Conservation (phyloP, 2,888 invertebrate species). For the Malthinus flaveolus region DNA sequence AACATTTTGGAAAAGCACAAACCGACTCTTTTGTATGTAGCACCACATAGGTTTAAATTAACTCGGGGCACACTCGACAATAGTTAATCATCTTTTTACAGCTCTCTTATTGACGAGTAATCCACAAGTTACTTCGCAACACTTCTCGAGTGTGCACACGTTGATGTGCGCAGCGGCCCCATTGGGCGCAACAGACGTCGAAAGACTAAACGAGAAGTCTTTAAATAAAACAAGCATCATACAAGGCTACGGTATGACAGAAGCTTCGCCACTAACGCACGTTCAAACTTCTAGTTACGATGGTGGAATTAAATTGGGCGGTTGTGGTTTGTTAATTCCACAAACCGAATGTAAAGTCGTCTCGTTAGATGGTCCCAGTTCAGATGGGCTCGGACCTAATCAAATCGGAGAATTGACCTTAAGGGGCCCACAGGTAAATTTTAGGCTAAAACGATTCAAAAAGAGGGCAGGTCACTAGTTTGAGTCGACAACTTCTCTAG, state of each 20-base stretch:
- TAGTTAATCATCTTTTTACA: background rate
- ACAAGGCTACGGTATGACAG: constrained; percentile 68
- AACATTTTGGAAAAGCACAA: constrained; percentile 33
- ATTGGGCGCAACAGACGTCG: constrained; percentile 43
- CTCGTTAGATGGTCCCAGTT: constrained; percentile 48
- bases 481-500: too few species aligned
- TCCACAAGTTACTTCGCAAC: background rate
- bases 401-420: constrained; percentile 73
- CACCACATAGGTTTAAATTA: constrained; percentile 60
- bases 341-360: constrained; percentile 69
- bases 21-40: constrained; percentile 52
- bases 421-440: constrained; percentile 75
- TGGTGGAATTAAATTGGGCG: constrained; percentile 21
- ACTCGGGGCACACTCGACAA: background rate
- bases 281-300: constrained; percentile 15
- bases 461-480: too few species aligned
- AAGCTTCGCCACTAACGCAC: constrained; percentile 59
- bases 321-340: constrained; percentile 55
- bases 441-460: too few species aligned
- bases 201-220: constrained; percentile 41
- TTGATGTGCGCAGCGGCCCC: constrained; percentile 61
- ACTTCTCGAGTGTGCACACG: constrained; percentile 37
- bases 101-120: background rate
- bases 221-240: constrained; percentile 31
- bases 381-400: constrained; percentile 41